These are phyloP conservation scores for Gobius niger DNA, from an alignment of 2,113 vertebrate genomes.

Conservation along the genomic window DNA sequence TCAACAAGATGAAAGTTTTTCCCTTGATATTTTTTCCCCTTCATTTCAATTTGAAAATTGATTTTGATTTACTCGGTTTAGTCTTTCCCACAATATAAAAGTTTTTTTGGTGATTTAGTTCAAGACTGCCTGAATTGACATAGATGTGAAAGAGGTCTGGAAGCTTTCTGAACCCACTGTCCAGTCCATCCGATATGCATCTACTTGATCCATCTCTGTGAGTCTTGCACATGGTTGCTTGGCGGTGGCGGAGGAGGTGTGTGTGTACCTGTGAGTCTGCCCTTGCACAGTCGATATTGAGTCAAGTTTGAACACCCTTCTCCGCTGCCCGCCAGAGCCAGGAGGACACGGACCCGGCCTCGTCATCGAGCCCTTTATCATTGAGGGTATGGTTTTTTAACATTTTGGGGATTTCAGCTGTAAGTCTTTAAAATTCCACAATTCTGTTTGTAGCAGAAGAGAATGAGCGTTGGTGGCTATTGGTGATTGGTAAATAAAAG, in stretches of 20 bases:
- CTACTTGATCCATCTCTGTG: constrained; percentile 3
- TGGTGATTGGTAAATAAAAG: background rate
- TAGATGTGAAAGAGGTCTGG: background rate
- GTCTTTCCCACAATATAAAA: no score
- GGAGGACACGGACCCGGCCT: constrained; percentile 65
- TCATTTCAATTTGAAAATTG: no score
- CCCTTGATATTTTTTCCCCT: no score
- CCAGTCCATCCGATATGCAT: constrained; percentile 13
- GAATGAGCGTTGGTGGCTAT: background rate
- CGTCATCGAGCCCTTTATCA: constrained; percentile 65
- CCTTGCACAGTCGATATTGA: constrained; percentile 39
- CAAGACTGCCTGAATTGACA: no score
- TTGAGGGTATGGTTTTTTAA: constrained; percentile 64
- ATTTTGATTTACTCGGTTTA: no score
- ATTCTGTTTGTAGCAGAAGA: background rate
- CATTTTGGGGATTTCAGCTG: constrained; percentile 19
- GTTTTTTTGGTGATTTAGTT: no score
- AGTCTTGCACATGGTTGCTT: constrained; percentile 25
- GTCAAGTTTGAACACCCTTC: constrained; percentile 60
- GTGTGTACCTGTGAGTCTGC: constrained; percentile 57
- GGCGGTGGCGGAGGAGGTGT: constrained; percentile 51
- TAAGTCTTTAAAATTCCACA: background rate
- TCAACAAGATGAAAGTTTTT: no score
- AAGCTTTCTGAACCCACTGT: background rate
- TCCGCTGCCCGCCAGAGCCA: constrained; percentile 58